Evolutionary conservation across 2,888 invertebrate species (phyloP).

Genomic region (Cerastis leucographa): DNA sequence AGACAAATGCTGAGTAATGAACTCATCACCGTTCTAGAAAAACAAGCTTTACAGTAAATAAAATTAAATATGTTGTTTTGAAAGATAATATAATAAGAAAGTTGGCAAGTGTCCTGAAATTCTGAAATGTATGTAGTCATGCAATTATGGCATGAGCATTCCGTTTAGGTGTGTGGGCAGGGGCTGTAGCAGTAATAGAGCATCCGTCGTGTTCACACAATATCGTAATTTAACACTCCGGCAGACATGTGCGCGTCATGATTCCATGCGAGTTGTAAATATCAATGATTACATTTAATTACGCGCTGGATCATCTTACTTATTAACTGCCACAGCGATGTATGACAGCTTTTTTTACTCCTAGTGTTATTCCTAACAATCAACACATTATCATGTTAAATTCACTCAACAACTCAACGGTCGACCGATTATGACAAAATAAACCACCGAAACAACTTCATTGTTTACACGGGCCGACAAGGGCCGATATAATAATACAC

Average conservation of each 20-base stretch:
- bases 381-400: conserved; percentile 38
- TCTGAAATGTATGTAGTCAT: conserved; percentile 55
- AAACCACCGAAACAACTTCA: conserved; percentile 69
- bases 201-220: conserved; percentile 65
- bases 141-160: conserved; percentile 56
- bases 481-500: conserved; percentile 83
- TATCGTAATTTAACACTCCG: conserved; percentile 70
- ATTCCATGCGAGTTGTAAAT: conserved; percentile 51
- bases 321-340: conserved; percentile 36
- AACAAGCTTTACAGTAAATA: conserved; percentile 40
- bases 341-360: conserved; percentile 12
- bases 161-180: conserved; percentile 57
- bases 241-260: conserved; percentile 34
- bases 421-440: conserved; percentile 59
- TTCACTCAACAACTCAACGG: conserved; percentile 49
- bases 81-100: conserved; percentile 44
- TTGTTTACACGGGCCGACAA: conserved; percentile 74
- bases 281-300: conserved; percentile 55
- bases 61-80: conserved; percentile 51
- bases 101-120: conserved; percentile 58
- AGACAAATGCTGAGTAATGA: conserved; percentile 53
- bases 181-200: conserved; percentile 69
- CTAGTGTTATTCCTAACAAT: conserved; percentile 34
- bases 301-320: conserved; percentile 37
- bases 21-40: conserved; percentile 32